A percentile compares a stretch with the other conserved stretches of the same genome.
Conservation (phyloP, 2,113 vertebrate species). For the Hyperopisus bebe region DNA sequence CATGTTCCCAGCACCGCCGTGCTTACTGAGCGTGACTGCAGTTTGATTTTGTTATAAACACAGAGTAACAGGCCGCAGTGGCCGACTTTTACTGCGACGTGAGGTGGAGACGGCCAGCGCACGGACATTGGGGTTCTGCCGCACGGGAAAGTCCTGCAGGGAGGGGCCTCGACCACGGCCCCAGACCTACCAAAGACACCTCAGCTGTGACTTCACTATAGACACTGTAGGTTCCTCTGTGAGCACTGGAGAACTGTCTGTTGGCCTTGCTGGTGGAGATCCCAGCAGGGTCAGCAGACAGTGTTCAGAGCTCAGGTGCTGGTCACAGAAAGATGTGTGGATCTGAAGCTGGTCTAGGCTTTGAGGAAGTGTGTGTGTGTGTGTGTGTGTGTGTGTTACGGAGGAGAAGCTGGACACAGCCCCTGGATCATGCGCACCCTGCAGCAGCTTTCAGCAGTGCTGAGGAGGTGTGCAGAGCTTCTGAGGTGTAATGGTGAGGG, state of each 20-base stretch:
- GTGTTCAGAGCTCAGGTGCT: not conserved
- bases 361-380: not conserved
- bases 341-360: not conserved
- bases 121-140: not conserved
- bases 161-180: not conserved
- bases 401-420: not conserved
- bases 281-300: not conserved
- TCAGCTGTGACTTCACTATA: not conserved
- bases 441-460: not conserved
- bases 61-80: constrained; percentile 19
- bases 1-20: not conserved
- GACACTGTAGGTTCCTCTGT: not conserved
- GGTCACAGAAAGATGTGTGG: not conserved
- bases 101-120: not conserved
- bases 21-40: constrained; percentile 30
- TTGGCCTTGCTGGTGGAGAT: not conserved
- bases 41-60: constrained; percentile 34
- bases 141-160: not conserved
- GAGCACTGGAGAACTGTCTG: not conserved
- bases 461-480: not conserved
- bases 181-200: not conserved
- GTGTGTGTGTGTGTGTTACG: not conserved
- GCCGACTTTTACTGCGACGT: constrained; percentile 16
- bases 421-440: not conserved
- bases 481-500: not conserved